Percentiles rank a stretch among this genome's conserved stretches.
These are phyloP conservation scores for Teleogryllus oceanicus DNA, from an alignment of 2,888 invertebrate species.

Conservation along the genomic window DNA sequence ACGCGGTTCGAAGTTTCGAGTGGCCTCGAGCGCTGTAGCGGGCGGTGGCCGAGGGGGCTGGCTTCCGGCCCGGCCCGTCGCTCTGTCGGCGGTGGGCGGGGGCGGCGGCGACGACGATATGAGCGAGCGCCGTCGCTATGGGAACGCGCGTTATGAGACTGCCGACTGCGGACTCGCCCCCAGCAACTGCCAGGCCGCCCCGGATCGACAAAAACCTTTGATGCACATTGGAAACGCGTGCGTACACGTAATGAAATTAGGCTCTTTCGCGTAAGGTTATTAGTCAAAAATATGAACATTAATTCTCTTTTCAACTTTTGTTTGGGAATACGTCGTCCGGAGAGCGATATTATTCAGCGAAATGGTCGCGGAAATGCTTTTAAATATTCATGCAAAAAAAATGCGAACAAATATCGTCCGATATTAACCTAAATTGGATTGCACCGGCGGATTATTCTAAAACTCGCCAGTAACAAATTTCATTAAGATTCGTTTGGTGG, in stretches of 20 bases:
- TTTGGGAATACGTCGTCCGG: not conserved
- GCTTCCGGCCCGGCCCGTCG: not conserved
- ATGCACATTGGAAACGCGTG: not conserved
- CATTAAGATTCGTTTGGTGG: not conserved
- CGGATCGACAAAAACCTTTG: not conserved
- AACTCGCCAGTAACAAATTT: not conserved
- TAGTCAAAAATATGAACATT: not conserved
- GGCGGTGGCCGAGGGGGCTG: not conserved
- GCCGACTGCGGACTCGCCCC: too few species aligned
- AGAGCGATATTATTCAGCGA: not conserved
- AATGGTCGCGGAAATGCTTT: constrained; percentile 6
- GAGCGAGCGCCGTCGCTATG: too few species aligned
- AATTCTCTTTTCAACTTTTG: not conserved
- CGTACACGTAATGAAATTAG: not conserved
- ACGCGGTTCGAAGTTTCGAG: not conserved
- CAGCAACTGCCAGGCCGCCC: too few species aligned
- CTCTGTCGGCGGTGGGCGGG: too few species aligned
- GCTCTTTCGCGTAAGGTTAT: not conserved
- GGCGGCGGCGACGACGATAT: too few species aligned
- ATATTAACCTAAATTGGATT: not conserved
- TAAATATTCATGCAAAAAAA: not conserved
- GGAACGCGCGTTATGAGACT: too few species aligned
- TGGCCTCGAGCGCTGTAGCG: not conserved
- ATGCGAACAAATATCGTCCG: not conserved
- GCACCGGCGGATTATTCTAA: not conserved